These are phyloP conservation scores for Drosophila pseudoobscura DNA, from an alignment of 1,140 invertebrate species.

Conservation along the genomic window DNA sequence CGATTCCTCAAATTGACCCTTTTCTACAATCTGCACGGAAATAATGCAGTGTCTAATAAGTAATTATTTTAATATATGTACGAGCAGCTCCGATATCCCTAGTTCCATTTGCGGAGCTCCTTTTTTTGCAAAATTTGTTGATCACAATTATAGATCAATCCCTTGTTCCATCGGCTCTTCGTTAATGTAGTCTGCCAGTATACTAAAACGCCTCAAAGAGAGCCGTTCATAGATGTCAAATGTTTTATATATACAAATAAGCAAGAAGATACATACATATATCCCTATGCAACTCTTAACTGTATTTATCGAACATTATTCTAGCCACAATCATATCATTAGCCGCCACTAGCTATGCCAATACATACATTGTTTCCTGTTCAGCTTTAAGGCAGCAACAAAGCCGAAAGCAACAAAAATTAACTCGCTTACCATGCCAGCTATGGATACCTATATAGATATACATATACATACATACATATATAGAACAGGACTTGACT, in stretches of 20 bases:
- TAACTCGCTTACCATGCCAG: conserved; percentile 35
- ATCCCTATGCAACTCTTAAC: conserved; percentile 6
- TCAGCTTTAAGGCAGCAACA: conserved; percentile 45
- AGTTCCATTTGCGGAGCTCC: no score
- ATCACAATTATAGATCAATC: no score
- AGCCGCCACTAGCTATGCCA: conserved; percentile 39
- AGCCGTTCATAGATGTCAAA: not conserved
- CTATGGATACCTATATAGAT: conserved; percentile 24
- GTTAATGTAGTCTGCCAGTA: no score
- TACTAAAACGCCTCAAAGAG: no score
- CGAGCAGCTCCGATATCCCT: no score
- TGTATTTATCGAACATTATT: conserved; percentile 30
- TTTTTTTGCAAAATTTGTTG: no score
- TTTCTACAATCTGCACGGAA: no score
- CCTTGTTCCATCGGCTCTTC: no score
- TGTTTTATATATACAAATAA: not conserved
- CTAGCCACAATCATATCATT: conserved; percentile 67
- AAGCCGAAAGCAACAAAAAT: not conserved
- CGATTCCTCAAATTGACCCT: no score
- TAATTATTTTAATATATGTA: no score
- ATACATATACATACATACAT: conserved; percentile 12
- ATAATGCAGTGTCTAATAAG: no score
- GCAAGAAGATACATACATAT: conserved; percentile 1
- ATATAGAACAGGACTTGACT: conserved; percentile 12
- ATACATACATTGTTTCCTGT: conserved; percentile 50